Conservation (phyloP, 2,797 vertebrate genomes). For the Salmo trutta region DNA sequence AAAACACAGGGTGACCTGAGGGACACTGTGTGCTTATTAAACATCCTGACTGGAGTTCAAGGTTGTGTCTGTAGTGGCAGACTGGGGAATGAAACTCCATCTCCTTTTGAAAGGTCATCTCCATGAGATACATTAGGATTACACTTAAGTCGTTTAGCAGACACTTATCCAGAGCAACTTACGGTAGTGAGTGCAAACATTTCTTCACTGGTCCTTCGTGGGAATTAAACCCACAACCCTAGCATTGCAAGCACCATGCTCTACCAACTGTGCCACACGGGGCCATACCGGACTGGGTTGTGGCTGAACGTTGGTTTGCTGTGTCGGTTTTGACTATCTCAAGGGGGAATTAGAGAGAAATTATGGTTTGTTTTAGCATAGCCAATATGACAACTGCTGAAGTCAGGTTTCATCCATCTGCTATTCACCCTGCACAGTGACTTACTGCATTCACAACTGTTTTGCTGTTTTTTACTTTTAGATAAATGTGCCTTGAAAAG, state of each 20-base stretch:
- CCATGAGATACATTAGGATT: background rate
- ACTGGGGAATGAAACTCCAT: background rate
- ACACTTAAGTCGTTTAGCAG: too few relatives aligned
- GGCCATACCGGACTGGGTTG: background rate
- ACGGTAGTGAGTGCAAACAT: too few relatives aligned
- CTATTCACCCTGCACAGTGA: background rate
- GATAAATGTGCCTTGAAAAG: background rate
- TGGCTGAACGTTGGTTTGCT: background rate
- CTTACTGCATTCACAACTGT: background rate
- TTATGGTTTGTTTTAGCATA: background rate
- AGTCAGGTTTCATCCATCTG: background rate
- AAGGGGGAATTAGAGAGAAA: background rate
- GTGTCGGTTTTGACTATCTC: background rate
- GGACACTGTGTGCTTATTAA: conserved; percentile 16
- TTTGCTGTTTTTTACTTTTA: background rate
- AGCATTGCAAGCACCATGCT: too few relatives aligned
- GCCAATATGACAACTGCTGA: background rate
- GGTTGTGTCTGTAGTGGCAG: conserved; percentile 20
- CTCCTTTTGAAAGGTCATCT: background rate
- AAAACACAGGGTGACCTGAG: conserved; percentile 12
- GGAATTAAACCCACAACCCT: too few relatives aligned
- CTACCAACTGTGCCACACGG: too few relatives aligned
- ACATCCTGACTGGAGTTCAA: conserved; percentile 28
- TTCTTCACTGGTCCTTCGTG: too few relatives aligned
- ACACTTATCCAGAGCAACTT: too few relatives aligned